Evolutionary conservation across 2,888 invertebrate genomes (phyloP).

Genomic region (Cabera pusaria): DNA sequence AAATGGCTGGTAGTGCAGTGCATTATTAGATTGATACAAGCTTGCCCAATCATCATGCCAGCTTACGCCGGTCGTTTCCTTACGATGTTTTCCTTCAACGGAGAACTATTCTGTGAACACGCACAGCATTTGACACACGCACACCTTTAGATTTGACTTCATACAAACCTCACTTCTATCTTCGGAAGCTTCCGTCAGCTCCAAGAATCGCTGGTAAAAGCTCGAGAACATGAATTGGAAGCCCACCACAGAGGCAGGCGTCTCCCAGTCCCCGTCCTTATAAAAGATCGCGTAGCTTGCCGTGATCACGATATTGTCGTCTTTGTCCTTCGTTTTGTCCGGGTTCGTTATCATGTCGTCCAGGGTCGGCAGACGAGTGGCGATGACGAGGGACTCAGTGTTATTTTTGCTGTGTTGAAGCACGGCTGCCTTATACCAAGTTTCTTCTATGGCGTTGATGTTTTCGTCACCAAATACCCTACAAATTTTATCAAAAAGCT

Average conservation of each 20-base stretch:
- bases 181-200: conserved; percentile 73
- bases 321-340: conserved; percentile 59
- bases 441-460: conserved; percentile 91
- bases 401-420: conserved; percentile 90
- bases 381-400: conserved; percentile 89
- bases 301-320: conserved; percentile 87
- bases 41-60: too few species aligned
- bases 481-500: conserved; percentile 27
- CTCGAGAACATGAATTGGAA: conserved; percentile 90
- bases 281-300: conserved; percentile 93
- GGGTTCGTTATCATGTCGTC: conserved; percentile 57
- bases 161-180: conserved; percentile 17
- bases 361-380: conserved; percentile 85
- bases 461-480: conserved; percentile 91
- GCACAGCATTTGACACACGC: too few species aligned
- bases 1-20: too few species aligned
- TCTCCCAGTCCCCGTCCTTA: conserved; percentile 88
- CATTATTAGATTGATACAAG: too few species aligned
- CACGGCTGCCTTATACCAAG: conserved; percentile 96
- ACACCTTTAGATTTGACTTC: too few species aligned
- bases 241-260: conserved; percentile 95
- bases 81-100: too few species aligned
- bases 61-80: too few species aligned
- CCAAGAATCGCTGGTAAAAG: conserved; percentile 87
- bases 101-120: too few species aligned